Evolutionary conservation across 2,113 vertebrate species (phyloP).

Genomic region (Phalacrocorax carbo): DNA sequence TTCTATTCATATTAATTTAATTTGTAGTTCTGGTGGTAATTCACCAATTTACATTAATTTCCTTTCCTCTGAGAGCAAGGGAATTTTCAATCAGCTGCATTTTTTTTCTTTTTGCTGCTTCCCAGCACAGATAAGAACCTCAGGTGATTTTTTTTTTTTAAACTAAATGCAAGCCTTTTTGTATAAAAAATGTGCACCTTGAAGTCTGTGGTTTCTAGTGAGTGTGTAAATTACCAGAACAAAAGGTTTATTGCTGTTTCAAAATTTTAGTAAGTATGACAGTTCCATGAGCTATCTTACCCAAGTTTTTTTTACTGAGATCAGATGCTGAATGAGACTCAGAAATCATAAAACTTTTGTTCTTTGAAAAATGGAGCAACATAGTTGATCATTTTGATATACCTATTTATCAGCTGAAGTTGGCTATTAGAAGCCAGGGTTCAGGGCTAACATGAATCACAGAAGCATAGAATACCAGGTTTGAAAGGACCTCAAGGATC

Average conservation of each 20-base stretch:
- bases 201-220: neutral
- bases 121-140: neutral
- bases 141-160: neutral
- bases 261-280: neutral
- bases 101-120: neutral
- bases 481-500: neutral
- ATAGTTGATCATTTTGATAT: neutral
- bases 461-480: neutral
- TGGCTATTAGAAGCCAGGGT: neutral
- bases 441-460: neutral
- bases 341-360: neutral
- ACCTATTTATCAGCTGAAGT: neutral
- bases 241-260: neutral
- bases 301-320: neutral
- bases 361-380: neutral
- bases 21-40: neutral
- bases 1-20: neutral
- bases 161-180: neutral
- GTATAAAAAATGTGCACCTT: neutral
- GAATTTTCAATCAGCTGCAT: neutral
- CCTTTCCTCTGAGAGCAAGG: neutral
- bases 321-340: neutral
- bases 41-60: neutral
- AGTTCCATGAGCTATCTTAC: neutral
- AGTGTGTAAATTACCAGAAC: neutral